Conservation (phyloP, 2,113 vertebrate species). For the Rhinolophus ferrumequinum region DNA sequence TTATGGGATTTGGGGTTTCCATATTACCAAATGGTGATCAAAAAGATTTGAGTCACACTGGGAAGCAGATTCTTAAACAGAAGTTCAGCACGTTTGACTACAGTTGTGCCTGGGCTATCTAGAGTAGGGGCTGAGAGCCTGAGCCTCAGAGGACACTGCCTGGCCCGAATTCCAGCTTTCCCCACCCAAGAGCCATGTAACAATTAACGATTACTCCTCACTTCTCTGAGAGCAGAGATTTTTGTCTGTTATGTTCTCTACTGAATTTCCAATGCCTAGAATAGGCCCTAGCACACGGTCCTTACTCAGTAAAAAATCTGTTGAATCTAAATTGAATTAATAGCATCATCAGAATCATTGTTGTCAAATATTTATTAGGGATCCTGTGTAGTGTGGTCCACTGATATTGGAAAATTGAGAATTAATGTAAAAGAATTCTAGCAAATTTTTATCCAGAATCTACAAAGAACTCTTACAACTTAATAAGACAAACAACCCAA, state of each 20-base stretch:
- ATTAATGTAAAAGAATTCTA: neutral
- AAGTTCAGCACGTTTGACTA: neutral
- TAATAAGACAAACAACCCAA: slow-evolving; percentile 5
- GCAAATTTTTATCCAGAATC: slow-evolving; percentile 5
- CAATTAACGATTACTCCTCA: neutral
- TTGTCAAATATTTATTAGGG: slow-evolving; percentile 20
- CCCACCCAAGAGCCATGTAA: neutral
- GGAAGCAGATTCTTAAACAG: neutral
- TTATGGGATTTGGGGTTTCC: slow-evolving; percentile 9
- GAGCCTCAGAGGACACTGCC: neutral
- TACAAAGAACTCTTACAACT: slow-evolving; percentile 1
- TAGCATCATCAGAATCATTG: slow-evolving; percentile 4
- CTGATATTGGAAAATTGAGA: neutral
- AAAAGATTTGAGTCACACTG: neutral
- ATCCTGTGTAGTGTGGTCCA: neutral
- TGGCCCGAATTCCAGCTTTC: neutral
- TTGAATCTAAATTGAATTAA: neutral
- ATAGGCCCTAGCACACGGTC: neutral
- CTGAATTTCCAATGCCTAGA: neutral
- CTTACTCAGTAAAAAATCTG: slow-evolving; percentile 19
- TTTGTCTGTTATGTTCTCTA: neutral
- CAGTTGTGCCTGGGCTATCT: neutral
- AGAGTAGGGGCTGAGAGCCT: neutral
- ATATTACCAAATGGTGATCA: neutral
- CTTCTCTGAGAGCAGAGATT: neutral